Base-by-base conservation (phyloP, 2,888 invertebrate species). In the Watsonalla cultraria region DNA sequence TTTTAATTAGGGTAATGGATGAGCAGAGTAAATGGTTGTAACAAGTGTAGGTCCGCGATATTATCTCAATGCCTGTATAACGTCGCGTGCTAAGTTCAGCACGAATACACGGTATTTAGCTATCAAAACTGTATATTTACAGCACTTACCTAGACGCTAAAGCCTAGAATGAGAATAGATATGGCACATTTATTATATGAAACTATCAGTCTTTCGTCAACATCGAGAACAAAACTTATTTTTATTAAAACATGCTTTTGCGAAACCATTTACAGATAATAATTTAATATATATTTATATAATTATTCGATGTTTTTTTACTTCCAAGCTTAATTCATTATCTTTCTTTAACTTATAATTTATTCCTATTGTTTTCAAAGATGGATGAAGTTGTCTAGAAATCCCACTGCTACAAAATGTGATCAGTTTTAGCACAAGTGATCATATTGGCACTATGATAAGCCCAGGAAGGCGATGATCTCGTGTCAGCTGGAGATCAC, bases 181-280 rank as follows among this genome's bases (percentile, higher is more conserved):
- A 88, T 89, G 90, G 90, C 90, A 89, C 88, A 80, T 81, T 77
- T 65, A 78, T 73, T 76, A 74, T 88, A 85, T 61, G 80, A 80
- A 77, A 68, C 86, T 89, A 89, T 90, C 90, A 90, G 90, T 90
- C 90, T 89, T 89, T 82, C 59, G 74, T 74, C 66, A 74, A 71
- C 68, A 76, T 73, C 61, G 68, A 74, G 72, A 72, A 70, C 74
- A 61, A 59, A 46, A 54, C 54, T 57, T 61, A 65, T 73, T 78
- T n/a, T 69, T 79, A 75, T 74, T 75, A 65, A 61, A 67, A 65
- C 52, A 45, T 46, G 5, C 11, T 7, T 46, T 46, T 46, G 42
- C 4, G 15, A 13, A 7, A 48, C 8, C 13, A 11, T 48, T 48
- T 46, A 7, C 33, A 34, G 13, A 7, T 34, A 35, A 47, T 45